Conservation (phyloP, 2,113 vertebrate species). For the Tachuris rubrigastra region DNA sequence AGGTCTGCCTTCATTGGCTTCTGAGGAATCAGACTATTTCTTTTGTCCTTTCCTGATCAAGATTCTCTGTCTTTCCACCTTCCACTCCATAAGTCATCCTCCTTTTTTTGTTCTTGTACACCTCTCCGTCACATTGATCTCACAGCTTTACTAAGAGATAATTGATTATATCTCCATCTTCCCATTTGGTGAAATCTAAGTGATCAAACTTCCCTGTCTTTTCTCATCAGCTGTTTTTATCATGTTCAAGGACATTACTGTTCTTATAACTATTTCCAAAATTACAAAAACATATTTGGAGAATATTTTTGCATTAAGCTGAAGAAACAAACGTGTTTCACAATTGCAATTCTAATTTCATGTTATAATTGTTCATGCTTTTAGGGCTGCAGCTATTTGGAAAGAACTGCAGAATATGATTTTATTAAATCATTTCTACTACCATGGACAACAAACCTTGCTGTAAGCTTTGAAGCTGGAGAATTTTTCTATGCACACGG, state of each 20-base stretch:
- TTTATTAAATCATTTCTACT: not conserved
- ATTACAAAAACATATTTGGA: not conserved
- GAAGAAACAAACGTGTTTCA: not conserved
- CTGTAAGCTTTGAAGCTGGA: not conserved
- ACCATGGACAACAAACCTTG: not conserved
- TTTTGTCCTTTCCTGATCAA: slow-evolving; percentile 54
- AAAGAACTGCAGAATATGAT: not conserved
- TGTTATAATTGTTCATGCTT: not conserved
- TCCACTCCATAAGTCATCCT: slow-evolving; percentile 13
- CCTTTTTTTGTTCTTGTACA: slow-evolving; percentile 37
- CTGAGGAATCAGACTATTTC: slow-evolving; percentile 51
- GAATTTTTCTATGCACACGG: not conserved
- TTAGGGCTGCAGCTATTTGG: not conserved
- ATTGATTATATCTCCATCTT: not conserved
- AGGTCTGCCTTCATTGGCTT: slow-evolving; percentile 45
- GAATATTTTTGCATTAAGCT: not conserved
- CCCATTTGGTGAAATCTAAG: not conserved
- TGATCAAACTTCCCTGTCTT: not conserved
- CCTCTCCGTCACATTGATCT: not conserved
- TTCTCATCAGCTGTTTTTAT: slow-evolving; percentile 3
- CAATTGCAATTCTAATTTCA: not conserved
- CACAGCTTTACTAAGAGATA: not conserved
- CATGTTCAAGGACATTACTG: not conserved
- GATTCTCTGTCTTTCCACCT: slow-evolving; percentile 20
- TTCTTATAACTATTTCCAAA: not conserved